Evolutionary conservation across 2,888 invertebrate genomes (phyloP), one percentile per base, ranked within the genome.

Genomic region (Temnothorax unifasciatus): DNA sequence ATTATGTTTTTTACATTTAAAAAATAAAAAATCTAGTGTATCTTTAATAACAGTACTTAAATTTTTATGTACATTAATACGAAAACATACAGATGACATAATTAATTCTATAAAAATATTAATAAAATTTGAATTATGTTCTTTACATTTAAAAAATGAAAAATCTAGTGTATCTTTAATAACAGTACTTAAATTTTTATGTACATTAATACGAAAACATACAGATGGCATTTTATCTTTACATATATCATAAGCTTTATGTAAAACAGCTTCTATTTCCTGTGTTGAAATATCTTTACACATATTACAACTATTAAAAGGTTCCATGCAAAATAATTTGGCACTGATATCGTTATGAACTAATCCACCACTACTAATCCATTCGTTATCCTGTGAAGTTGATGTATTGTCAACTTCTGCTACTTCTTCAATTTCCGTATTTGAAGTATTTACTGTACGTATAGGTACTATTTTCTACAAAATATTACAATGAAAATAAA

Each of bases 391-490:
- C 1, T 15, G 2, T 54, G 9, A 54, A 29, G 29, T 29, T 21
- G 9, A 54, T 3, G 0, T 54, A 3, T 54, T 9, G 9, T 54
- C 54, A 9, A 54, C 9, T 21, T 2, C 21, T 9, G 21, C 5
- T 54, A 9, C 18, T 52, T 52, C 54, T 54, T 54, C 54, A 52
- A 2, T n/a, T 52, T 21, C 21, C 2, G 9, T 9, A 54, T 21
- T 21, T 21, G 9, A 54, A 21, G 0, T 54, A 2, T 54, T 54
- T 11, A 9, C 0, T 54, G 54, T 21, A 9, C 9, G 9, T 3
- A 54, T n/a, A n/a, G n/a, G n/a, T 21, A 54, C 21, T 54, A 54
- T 54, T 54, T 54, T 54, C 54, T 54, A 54, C n/a, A 54, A 54
- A 54, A 54, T 54, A 3, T 21, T 54, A 3, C 9, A 54, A 54